A percentile compares a stretch with the other conserved stretches of the same genome.
phyloP scores from a whole-genome alignment of 2,113 vertebrate species.

The Epinephelus cyanopodus region DNA sequence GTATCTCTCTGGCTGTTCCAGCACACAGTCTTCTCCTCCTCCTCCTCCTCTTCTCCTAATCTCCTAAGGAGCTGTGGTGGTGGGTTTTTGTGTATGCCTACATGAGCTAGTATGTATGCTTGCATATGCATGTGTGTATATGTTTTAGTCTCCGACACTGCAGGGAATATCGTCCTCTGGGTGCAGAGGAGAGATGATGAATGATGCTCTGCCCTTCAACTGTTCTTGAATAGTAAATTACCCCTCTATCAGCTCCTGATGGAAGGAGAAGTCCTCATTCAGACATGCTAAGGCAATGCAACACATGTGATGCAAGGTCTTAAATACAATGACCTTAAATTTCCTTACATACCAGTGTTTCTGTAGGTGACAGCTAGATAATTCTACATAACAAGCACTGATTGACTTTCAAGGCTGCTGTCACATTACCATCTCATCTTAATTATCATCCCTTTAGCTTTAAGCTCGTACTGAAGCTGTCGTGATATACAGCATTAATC shows the following conservation, averaged over 20 bases:
- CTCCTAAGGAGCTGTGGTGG: conserved; percentile 25
- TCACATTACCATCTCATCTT: neutral
- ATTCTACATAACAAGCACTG: neutral
- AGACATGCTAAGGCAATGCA: conserved; percentile 19
- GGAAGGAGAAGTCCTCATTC: conserved; percentile 29
- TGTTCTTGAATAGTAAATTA: conserved; percentile 63
- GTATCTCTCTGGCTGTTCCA: conserved; percentile 49
- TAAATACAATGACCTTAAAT: conserved; percentile 32
- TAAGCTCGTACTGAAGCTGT: conserved; percentile 2
- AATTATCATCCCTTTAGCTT: neutral
- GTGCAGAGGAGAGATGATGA: conserved; percentile 51
- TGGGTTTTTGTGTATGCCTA: conserved; percentile 31
- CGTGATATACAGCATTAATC: neutral
- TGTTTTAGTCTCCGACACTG: conserved; percentile 31
- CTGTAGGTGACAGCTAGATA: neutral
- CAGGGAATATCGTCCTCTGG: conserved; percentile 35
- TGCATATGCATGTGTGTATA: conserved; percentile 31
- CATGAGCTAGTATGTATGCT: conserved; percentile 1
- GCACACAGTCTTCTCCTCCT: conserved; percentile 6
- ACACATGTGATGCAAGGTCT: conserved; percentile 41
- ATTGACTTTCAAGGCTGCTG: conserved; percentile 11
- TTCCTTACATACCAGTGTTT: neutral
- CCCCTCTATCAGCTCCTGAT: conserved; percentile 35
- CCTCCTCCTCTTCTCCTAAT: conserved; percentile 26
- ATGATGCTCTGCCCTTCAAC: conserved; percentile 64